Percentiles rank a stretch among this genome's conserved stretches.
Conservation (phyloP, 1,140 invertebrate genomes). For the Trialeurodes vaporariorum region DNA sequence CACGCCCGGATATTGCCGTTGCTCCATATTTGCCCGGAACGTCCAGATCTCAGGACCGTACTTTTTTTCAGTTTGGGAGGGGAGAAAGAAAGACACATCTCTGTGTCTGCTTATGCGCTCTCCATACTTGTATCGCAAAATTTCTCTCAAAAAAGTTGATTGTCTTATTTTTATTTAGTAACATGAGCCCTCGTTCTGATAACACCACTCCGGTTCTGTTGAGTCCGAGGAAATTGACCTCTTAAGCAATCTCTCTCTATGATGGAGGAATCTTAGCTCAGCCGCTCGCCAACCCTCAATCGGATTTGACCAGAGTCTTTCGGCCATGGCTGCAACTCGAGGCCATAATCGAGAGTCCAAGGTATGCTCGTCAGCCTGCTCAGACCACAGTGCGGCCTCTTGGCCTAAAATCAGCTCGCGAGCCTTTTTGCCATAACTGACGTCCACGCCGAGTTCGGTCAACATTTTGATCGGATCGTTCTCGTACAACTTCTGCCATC, state of each 20-base stretch:
- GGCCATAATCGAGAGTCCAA: slow-evolving; percentile 52
- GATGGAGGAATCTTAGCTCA: slow-evolving; percentile 51
- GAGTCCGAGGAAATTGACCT: slow-evolving; percentile 54
- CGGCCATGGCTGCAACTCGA: slow-evolving; percentile 61
- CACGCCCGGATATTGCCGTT: no score
- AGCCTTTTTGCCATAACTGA: slow-evolving; percentile 4
- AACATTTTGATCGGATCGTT: slow-evolving; percentile 52
- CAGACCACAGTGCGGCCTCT: slow-evolving; percentile 68
- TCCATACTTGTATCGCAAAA: no score
- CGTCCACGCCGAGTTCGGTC: neutral
- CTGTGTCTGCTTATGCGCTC: no score
- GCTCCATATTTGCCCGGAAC: no score
- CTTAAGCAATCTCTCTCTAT: slow-evolving; percentile 53
- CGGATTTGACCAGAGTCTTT: slow-evolving; percentile 65
- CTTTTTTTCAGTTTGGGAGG: no score
- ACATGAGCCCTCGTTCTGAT: slow-evolving; percentile 61
- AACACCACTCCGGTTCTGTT: slow-evolving; percentile 68
- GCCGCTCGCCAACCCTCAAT: slow-evolving; percentile 44
- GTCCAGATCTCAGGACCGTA: no score
- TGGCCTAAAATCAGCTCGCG: slow-evolving; percentile 42
- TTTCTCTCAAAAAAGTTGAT: no score
- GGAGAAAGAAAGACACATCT: no score
- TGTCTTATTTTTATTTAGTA: no score
- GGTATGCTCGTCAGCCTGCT: slow-evolving; percentile 41
- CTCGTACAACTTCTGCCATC: slow-evolving; percentile 74